These are phyloP conservation scores for Sebastes umbrosus DNA, from an alignment of 2,797 vertebrate genomes.

Conservation along the genomic window DNA sequence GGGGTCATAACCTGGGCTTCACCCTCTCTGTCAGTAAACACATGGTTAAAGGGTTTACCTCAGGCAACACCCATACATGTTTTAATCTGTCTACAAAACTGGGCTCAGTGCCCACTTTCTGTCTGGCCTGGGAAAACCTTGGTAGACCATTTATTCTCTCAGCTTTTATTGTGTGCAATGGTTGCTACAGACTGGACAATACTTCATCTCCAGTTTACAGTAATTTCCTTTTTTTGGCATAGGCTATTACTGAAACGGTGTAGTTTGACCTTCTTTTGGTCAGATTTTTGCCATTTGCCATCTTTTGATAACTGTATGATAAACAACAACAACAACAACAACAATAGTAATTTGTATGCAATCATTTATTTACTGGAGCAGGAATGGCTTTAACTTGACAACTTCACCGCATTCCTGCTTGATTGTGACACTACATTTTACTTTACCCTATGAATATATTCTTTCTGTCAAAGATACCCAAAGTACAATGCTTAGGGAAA, in stretches of 20 bases:
- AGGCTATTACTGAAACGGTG: background rate
- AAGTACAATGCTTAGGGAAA: background rate
- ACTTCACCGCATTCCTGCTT: background rate
- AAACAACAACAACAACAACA: background rate
- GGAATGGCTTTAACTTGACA: background rate
- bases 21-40: background rate
- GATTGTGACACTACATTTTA: background rate
- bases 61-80: background rate
- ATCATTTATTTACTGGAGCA: background rate
- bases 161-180: background rate
- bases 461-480: background rate
- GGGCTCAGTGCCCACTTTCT: background rate
- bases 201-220: background rate
- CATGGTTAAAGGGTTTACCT: background rate
- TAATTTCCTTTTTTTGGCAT: background rate
- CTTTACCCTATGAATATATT: background rate
- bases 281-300: background rate
- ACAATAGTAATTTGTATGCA: background rate
- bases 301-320: background rate
- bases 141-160: background rate
- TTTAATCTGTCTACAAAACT: slow-evolving; percentile 27
- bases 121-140: background rate
- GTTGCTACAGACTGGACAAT: background rate
- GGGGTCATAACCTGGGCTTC: background rate
- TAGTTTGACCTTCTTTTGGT: background rate